Evolutionary conservation across 2,888 invertebrate genomes (phyloP), one percentile per base, ranked within the genome.

Genomic region (Platycheirus rosarum): DNA sequence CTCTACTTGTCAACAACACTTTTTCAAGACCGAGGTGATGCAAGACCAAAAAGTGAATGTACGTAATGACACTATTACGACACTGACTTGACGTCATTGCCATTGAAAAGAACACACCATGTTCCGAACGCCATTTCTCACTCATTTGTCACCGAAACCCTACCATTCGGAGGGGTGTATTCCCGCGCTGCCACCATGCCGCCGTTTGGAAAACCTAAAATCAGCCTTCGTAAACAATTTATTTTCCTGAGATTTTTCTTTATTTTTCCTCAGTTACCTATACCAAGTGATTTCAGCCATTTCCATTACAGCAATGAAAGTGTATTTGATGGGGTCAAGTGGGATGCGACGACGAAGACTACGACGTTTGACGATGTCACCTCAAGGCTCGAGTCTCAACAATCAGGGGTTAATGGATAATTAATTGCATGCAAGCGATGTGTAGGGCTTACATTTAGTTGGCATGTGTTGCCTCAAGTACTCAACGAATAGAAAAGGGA

Each of bases 41-140:
- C n/a, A n/a, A n/a, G n/a, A n/a, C n/a, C n/a, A n/a, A 29, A 49
- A 14, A 16, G 26, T 29, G 26, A 26, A 2, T 4, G 26, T 4
- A 29, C 2, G 14, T 29, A 49, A 49, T 51, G 51, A 29, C 6
- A 16, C 29, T 49, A 11, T 26, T 49, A 49, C 14, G 16, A 14
- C 49, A 29, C 5, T 29, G 16, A 51, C 51, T 51, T 51, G 51
- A 51, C 51, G 51, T 51, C 51, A 51, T 51, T 32, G 9, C 32
- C 11, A 51, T 3, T 29, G 51, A 29, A 51, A 8, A 29, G 9
- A 5, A 49, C 29, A 16, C 16, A 32, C 14, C 16, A 29, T 51
- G 29, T 48, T 48, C 32, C 29, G 6, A 16, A 16, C 16, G 51
- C 29, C 16, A 32, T 51, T 16, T 51, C 16, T 51, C 14, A 51